Evolutionary conservation across 2,888 invertebrate genomes (phyloP), one percentile per base, ranked within the genome.

Genomic region (Melinaea menophilus): DNA sequence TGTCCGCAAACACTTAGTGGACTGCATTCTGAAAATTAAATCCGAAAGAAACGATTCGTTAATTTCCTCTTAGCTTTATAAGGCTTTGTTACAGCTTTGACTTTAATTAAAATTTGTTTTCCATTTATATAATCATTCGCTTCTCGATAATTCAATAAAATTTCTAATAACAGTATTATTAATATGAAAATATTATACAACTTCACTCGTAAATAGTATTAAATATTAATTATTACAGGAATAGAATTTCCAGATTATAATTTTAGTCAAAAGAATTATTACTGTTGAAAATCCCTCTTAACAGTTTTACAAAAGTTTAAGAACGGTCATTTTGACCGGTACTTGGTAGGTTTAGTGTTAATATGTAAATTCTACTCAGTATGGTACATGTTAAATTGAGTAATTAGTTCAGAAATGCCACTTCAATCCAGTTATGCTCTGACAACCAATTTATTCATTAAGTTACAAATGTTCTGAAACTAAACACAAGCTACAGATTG

Each of bases 21-120:
- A 68, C 65, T 69, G 65, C 69, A 70, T 75, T 78, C 79, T 82
- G 80, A 81, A 76, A 75, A 80, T 80, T 74, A 77, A 78, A 79
- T 74, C 73, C 34, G 72, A 75, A 75, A 75, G 76, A 73, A 75
- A 79, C 73, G 71, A 74, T 69, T 69, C 71, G 70, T 75, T 81
- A 78, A 81, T 79, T 79, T 77, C 73, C 73, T 75, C 55, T 51
- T 45, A 62, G 60, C 69, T 68, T 67, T 65, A 63, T 63, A 69
- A 55, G 48, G 68, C 68, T 62, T 65, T 64, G 57, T 61, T 60
- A 62, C 62, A 64, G 67, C 64, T 69, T 67, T 66, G 63, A 66
- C 11, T 69, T 69, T 64, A 68, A 68, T 68, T 67, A 64, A 71
- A 69, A 68, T 69, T 63, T 66, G 66, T 69, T 68, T 69, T 64